A percentile compares a stretch with the other conserved stretches of the same genome.
Conservation (phyloP, 2,797 vertebrate species). For the Pelodytes ibericus region DNA sequence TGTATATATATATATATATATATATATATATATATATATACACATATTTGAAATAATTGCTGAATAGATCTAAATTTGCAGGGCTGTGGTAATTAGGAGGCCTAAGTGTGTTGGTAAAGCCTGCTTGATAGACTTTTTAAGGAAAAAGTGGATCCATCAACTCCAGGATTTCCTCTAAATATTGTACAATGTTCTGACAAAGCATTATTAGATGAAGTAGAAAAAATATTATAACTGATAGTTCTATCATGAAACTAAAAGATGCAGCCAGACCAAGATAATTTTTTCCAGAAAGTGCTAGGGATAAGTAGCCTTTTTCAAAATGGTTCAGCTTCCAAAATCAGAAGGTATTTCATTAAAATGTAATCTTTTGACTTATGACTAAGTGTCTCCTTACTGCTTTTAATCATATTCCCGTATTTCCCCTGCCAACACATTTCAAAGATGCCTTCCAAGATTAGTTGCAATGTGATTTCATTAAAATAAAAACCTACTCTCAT, state of each 20-base stretch:
- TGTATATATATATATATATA: no score
- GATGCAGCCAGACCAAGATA: constrained; percentile 35
- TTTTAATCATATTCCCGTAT: constrained; percentile 25
- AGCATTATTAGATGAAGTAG: constrained; percentile 20
- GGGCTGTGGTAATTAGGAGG: background rate
- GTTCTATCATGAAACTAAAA: constrained; percentile 29
- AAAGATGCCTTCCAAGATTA: constrained; percentile 37
- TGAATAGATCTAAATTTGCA: no score
- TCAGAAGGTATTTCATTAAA: constrained; percentile 64
- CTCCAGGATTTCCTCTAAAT: background rate
- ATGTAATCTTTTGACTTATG: constrained; percentile 61
- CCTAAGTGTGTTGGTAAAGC: background rate
- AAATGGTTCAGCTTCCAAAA: constrained; percentile 52
- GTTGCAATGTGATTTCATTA: constrained; percentile 32
- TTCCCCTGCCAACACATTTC: constrained; percentile 38
- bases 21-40: no score
- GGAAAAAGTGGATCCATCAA: background rate
- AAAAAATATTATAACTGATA: constrained; percentile 32
- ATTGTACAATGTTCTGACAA: constrained; percentile 16
- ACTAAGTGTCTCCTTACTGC: constrained; percentile 52
- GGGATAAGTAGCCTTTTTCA: constrained; percentile 9
- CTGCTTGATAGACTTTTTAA: no score
- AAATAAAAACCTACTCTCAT: constrained; percentile 18
- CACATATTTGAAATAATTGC: no score
- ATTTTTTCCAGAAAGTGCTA: constrained; percentile 46